Evolutionary conservation across 2,113 vertebrate species (phyloP).

Genomic region (Willisornis vidua): DNA sequence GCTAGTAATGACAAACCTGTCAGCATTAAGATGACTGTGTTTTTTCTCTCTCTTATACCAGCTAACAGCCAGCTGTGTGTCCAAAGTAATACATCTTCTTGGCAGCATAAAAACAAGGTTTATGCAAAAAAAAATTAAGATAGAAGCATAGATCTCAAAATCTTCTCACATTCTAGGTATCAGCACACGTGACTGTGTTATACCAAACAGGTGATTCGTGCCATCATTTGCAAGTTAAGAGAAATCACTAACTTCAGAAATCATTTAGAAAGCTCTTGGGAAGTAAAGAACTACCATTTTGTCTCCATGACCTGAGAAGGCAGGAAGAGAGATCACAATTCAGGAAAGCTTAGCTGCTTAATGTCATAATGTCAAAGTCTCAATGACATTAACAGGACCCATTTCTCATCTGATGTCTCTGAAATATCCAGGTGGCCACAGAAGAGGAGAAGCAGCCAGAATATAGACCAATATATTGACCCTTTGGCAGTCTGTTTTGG

Average conservation of each 20-base stretch:
- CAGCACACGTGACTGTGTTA: background rate
- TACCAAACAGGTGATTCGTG: background rate
- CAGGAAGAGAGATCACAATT: background rate
- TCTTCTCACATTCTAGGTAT: background rate
- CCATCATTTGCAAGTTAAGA: background rate
- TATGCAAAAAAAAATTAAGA: background rate
- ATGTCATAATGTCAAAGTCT: background rate
- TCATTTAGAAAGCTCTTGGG: background rate
- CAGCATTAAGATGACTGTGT: background rate
- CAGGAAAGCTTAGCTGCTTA: background rate
- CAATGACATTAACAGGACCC: background rate
- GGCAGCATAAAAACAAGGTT: background rate
- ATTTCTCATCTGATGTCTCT: background rate
- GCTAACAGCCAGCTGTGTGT: background rate
- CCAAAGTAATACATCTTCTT: background rate
- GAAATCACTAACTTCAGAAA: background rate
- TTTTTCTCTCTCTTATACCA: background rate
- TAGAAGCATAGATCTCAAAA: background rate
- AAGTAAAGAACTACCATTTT: background rate
- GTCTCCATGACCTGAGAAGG: background rate
- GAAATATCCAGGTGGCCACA: background rate
- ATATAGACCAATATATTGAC: background rate
- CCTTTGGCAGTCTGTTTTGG: background rate
- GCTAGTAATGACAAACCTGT: background rate
- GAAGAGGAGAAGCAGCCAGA: background rate